Base-by-base conservation (phyloP, 2,113 vertebrate genomes). In the Erinaceus europaeus region DNA sequence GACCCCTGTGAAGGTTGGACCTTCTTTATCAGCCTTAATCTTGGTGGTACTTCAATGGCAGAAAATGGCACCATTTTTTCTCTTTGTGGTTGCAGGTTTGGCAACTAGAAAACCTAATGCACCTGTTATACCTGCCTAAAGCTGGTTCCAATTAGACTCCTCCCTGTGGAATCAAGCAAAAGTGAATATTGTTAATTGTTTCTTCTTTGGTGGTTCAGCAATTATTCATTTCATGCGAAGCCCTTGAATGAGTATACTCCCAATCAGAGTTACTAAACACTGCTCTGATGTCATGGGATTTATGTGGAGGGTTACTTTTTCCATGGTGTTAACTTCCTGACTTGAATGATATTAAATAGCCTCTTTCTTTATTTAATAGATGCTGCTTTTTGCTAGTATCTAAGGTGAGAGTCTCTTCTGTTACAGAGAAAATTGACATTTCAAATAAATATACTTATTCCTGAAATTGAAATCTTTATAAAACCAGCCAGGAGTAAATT, bases 151-250 rank as follows among this genome's bases (percentile, higher is more conserved):
- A 55, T 75, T 85, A 71, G 11, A 73, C 46, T 55, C 80, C 4
- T n/a, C 40, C 48, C 90, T 78, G 48, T 12, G 29, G 55, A 75
- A 44, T 15, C 68, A 91, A 89, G 88, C 20, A 40, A 44, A 94
- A 92, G 72, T 46, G 21, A 67, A 67, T n/a, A 0, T 1, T 50
- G 21, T 32, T 72, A 34, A 10, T 29, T n/a, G 52, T 92, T 88
- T 86, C 38, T 40, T 81, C 36, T 68, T 88, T 57, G 76, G 9
- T 61, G 20, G 27, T 4, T 94, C 61, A 55, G 91, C 36, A 82
- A 87, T 92, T 91, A 93, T 74, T 94, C 50, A 93, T 93, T 68
- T 93, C 34, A 38, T 65, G 73, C 71, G 91, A 75, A 93, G 34
- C 42, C 42, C 25, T 79, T 91, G 53, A 78, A 40, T 65, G 44